A percentile compares a stretch with the other conserved stretches of the same genome.
phyloP scores from a whole-genome alignment of 2,797 vertebrate species.

The Telmatherina bonti region DNA sequence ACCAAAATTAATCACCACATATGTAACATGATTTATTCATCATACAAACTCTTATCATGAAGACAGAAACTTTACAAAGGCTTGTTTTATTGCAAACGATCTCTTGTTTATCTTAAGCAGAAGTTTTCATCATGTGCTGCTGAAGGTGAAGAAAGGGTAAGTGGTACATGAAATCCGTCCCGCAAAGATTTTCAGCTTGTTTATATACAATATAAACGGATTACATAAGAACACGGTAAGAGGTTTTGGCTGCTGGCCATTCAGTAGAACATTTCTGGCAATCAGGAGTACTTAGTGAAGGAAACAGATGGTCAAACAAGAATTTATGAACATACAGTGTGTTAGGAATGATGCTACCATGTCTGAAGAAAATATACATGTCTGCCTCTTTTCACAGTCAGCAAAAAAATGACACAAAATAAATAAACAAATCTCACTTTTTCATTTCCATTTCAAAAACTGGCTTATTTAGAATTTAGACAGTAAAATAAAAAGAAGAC shows the following conservation, averaged over 20 bases:
- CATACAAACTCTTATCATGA: not conserved
- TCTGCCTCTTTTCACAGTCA: not conserved
- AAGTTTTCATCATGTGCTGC: not conserved
- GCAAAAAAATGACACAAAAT: not conserved
- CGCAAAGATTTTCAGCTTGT: not conserved
- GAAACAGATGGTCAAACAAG: not conserved
- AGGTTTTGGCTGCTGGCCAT: slow-evolving; percentile 17
- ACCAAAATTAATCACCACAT: not conserved
- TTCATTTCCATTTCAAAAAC: not conserved
- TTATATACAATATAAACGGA: not conserved
- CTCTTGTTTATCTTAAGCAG: slow-evolving; percentile 12
- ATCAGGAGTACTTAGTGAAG: slow-evolving; percentile 1
- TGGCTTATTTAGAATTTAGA: too few species aligned
- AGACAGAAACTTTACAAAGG: not conserved
- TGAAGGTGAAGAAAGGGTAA: slow-evolving; percentile 14
- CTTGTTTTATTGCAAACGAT: slow-evolving; percentile 11
- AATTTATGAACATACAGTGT: slow-evolving; percentile 6
- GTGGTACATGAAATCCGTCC: slow-evolving; percentile 12
- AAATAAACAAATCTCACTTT: not conserved
- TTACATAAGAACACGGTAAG: not conserved
- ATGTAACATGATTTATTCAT: not conserved
- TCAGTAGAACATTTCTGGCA: slow-evolving; percentile 13
- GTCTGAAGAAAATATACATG: not conserved
- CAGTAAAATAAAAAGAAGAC: too few species aligned
- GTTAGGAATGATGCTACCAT: slow-evolving; percentile 2